phyloP scores from a whole-genome alignment of 2,113 vertebrate genomes.

The Aptenodytes patagonicus region DNA sequence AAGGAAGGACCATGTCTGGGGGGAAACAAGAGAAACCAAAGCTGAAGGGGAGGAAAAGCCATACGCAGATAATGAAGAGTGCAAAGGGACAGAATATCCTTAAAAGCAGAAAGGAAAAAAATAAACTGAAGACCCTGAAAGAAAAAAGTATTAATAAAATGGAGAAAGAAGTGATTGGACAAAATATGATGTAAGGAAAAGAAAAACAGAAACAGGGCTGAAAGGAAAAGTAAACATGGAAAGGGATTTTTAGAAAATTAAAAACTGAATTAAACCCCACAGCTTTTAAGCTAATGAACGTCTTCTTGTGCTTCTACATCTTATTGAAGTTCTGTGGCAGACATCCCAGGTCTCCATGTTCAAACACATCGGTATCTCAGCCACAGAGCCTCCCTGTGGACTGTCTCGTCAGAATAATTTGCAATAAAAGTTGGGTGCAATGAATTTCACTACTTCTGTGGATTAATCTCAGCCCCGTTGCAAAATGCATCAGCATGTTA shows the following conservation, averaged over 20 bases:
- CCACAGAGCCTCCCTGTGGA: background rate
- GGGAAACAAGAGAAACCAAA: background rate
- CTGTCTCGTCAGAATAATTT: background rate
- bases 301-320: background rate
- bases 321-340: constrained; percentile 23
- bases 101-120: background rate
- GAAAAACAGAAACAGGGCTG: background rate
- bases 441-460: background rate
- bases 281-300: constrained; percentile 32
- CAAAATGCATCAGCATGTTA: background rate
- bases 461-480: background rate
- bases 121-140: background rate
- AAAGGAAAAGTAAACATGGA: background rate
- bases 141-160: background rate
- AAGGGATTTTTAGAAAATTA: background rate
- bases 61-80: background rate
- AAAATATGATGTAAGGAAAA: background rate
- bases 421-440: background rate
- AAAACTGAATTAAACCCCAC: background rate
- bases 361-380: background rate
- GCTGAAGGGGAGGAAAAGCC: background rate
- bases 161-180: background rate
- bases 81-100: background rate
- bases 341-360: background rate
- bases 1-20: background rate